Evolutionary conservation across 1,140 invertebrate genomes (phyloP).

Genomic region (Teleopsis dalmanni): DNA sequence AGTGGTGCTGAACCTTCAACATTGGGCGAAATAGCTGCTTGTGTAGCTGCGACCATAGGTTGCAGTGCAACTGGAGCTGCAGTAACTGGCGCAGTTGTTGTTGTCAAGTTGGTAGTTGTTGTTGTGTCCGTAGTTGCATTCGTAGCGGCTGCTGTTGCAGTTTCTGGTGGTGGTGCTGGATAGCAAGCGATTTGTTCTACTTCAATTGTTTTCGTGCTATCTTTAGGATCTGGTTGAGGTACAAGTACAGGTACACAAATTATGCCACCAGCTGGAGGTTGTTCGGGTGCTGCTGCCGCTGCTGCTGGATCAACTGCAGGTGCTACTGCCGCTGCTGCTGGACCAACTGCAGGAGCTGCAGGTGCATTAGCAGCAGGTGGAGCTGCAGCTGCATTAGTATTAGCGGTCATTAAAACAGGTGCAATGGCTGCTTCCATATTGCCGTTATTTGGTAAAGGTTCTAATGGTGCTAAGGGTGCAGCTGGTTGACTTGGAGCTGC

Average conservation of each 20-base stretch:
- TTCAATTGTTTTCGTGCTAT: conserved; percentile 35
- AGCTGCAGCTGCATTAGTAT: conserved; percentile 24
- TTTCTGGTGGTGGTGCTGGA: conserved; percentile 32
- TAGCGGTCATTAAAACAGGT: conserved; percentile 31
- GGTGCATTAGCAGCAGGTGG: conserved; percentile 32
- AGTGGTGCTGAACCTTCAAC: conserved; percentile 4
- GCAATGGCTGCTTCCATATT: conserved; percentile 30
- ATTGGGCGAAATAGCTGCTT: background rate
- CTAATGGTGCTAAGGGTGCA: conserved; percentile 14
- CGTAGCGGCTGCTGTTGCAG: conserved; percentile 10
- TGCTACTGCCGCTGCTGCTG: conserved; percentile 15
- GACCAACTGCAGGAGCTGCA: conserved; percentile 38
- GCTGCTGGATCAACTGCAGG: conserved; percentile 13
- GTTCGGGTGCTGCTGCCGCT: conserved; percentile 16
- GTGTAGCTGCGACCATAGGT: background rate
- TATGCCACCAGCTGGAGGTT: conserved; percentile 24
- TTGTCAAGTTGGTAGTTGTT: background rate
- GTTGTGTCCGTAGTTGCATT: conserved; percentile 14
- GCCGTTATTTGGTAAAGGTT: conserved; percentile 10
- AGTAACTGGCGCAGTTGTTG: conserved; percentile 14
- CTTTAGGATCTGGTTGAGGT: conserved; percentile 33
- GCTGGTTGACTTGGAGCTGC: conserved; percentile 40
- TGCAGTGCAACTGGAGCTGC: background rate
- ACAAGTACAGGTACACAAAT: conserved; percentile 34
- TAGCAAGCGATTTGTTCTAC: conserved; percentile 40